phyloP scores from a whole-genome alignment of 2,797 vertebrate species.

The Myotis vivesi region DNA sequence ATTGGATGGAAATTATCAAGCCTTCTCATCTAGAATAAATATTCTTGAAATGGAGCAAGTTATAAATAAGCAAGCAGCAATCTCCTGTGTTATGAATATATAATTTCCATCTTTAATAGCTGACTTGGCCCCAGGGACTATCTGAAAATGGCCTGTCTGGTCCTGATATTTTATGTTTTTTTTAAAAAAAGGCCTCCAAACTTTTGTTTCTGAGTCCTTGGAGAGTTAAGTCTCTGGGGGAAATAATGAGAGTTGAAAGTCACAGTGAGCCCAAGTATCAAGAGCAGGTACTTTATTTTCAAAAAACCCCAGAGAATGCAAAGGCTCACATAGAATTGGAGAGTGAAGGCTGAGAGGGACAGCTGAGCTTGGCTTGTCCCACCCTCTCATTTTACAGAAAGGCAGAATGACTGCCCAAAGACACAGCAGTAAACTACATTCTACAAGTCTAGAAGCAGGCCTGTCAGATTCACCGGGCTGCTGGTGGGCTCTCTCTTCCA shows the following conservation, averaged over 20 bases:
- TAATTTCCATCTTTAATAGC: constrained; percentile 95
- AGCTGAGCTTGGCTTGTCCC: not conserved
- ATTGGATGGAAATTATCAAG: constrained; percentile 91
- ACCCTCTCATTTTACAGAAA: not conserved
- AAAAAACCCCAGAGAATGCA: not conserved
- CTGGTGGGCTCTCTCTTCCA: not conserved
- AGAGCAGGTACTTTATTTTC: not conserved
- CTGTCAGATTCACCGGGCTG: not conserved
- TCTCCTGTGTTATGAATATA: constrained; percentile 96
- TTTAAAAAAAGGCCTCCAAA: constrained; percentile 58
- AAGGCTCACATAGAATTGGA: not conserved
- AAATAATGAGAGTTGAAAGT: not conserved
- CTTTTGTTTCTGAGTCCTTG: constrained; percentile 84
- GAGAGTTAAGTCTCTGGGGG: constrained; percentile 53
- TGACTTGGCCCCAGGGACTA: constrained; percentile 89
- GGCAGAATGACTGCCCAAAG: not conserved
- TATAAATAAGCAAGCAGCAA: constrained; percentile 98
- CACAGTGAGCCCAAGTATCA: accelerated
- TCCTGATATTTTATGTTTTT: constrained; percentile 86
- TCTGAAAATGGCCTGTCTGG: constrained; percentile 89
- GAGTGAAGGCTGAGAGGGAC: not conserved
- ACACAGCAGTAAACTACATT: not conserved
- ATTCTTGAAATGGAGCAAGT: constrained; percentile 90
- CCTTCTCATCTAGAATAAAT: constrained; percentile 89
- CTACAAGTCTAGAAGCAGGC: not conserved